phyloP scores from a whole-genome alignment of 92 coral and sea anemone genomes.

The Ricordea florida region DNA sequence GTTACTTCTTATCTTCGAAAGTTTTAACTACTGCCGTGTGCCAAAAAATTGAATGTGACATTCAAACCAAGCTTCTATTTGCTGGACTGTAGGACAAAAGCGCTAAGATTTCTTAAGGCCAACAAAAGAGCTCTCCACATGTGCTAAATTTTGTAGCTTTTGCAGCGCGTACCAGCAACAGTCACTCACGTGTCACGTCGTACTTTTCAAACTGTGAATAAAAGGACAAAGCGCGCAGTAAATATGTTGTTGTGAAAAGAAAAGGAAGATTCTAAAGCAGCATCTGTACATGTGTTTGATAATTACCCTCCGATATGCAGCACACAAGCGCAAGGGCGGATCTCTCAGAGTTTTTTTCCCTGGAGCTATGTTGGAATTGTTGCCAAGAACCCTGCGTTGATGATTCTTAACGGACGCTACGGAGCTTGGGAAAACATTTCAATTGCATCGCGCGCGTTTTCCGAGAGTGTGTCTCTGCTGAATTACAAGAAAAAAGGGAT shows the following conservation, averaged over 20 bases:
- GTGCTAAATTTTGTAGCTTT: too few relatives aligned
- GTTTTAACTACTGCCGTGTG: too few relatives aligned
- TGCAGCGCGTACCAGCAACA: too few relatives aligned
- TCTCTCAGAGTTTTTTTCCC: slow-evolving; percentile 41
- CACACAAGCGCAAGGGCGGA: slow-evolving; percentile 75
- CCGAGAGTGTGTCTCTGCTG: slow-evolving; percentile 41
- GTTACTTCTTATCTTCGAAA: too few relatives aligned
- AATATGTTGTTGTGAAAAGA: slow-evolving; percentile 36
- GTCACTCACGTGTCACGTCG: too few relatives aligned
- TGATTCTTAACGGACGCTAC: slow-evolving; percentile 34
- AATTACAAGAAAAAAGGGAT: slow-evolving; percentile 40
- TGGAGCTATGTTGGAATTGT: slow-evolving; percentile 66
- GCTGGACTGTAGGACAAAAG: background rate
- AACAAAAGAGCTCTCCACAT: background rate
- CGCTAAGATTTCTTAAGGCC: background rate
- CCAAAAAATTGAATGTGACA: too few relatives aligned
- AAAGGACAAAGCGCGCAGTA: too few relatives aligned
- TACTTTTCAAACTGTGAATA: too few relatives aligned
- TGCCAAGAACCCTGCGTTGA: slow-evolving; percentile 46
- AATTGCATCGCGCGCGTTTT: slow-evolving; percentile 30
- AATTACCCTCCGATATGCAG: slow-evolving; percentile 64
- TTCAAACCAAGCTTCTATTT: too few relatives aligned
- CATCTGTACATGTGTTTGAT: slow-evolving; percentile 47
- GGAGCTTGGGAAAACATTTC: slow-evolving; percentile 59
- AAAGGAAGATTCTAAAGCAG: slow-evolving; percentile 56